Evolutionary conservation across 2,888 invertebrate genomes (phyloP), one percentile per base, ranked within the genome.

Genomic region (Aproaerema taeniolella): DNA sequence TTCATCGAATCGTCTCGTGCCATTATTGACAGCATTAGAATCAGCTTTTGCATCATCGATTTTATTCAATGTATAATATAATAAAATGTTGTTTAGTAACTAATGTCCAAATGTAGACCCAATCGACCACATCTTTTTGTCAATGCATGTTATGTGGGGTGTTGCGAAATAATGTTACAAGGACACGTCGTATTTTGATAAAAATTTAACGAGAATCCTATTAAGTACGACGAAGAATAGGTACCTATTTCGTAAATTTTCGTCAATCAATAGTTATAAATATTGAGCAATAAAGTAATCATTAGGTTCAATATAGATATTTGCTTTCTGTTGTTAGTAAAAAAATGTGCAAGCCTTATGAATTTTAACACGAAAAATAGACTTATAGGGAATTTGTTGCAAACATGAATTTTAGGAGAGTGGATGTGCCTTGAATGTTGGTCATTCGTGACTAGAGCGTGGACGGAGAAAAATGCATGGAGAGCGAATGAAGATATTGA

Each of bases 101-200:
- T 10, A 2, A 11, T 28, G 28, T 37, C 17, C 15, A 15, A 31
- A 24, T 30, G 37, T 37, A 36, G 26, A 25, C 15, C 24, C 34
- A 15, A 39, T 15, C 15, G 14, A 14, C 29, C 11, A 24, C 50
- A 55, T 42, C 40, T 38, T 33, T 45, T 61, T 51, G 52, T 62
- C 54, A 56, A 54, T 49, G 61, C 53, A 57, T 50, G 37, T 36
- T n/a, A 17, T 37, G 51, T 64, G 62, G 63, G 62, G 65, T 64
- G 26, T 37, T 42, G 29, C 29, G 31, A 35, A 67, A 66, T 58
- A 53, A 61, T 58, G 56, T 63, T 55, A 56, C 55, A 57, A 61
- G 53, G 44, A 55, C 60, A 63, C 57, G 49, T 58, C 58, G 59
- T 61, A 57, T 63, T 63, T 61, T 58, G 50, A 64, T 60, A 60